These are phyloP conservation scores for Belonocnema kinseyi DNA, from an alignment of 1,140 invertebrate genomes.

Conservation along the genomic window DNA sequence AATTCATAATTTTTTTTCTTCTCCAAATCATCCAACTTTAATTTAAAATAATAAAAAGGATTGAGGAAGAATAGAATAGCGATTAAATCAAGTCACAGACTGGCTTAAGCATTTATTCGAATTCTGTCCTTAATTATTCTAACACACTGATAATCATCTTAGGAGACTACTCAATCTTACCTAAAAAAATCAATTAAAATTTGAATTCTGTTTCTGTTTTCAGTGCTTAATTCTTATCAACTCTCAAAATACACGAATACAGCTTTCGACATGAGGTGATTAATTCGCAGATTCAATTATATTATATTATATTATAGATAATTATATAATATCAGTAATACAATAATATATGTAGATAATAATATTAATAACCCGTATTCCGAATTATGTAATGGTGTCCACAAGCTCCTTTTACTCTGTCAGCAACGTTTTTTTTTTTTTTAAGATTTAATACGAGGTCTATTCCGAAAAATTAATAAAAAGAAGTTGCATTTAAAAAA, in stretches of 20 bases:
- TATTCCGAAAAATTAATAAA: slow-evolving; percentile 20
- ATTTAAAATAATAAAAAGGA: not conserved
- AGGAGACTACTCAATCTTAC: slow-evolving; percentile 43
- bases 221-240: slow-evolving; percentile 6
- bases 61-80: not conserved
- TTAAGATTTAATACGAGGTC: slow-evolving; percentile 27
- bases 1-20: too few relatives aligned
- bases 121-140: slow-evolving; percentile 37
- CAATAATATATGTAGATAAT: not conserved
- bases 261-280: slow-evolving; percentile 10
- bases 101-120: slow-evolving; percentile 25
- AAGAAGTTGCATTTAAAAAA: not conserved
- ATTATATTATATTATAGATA: slow-evolving; percentile 10
- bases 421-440: slow-evolving; percentile 24
- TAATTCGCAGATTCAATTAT: not conserved
- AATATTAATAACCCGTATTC: slow-evolving; percentile 48
- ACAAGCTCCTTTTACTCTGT: slow-evolving; percentile 26
- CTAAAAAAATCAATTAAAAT: slow-evolving; percentile 49
- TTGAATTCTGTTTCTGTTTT: slow-evolving; percentile 26
- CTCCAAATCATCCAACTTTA: too few relatives aligned
- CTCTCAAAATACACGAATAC: not conserved
- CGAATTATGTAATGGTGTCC: slow-evolving; percentile 36
- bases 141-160: slow-evolving; percentile 57
- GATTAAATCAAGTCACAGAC: not conserved
- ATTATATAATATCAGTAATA: slow-evolving; percentile 2